These are phyloP conservation scores for Drosophila robusta DNA, from an alignment of 2,888 invertebrate genomes.

Conservation along the genomic window DNA sequence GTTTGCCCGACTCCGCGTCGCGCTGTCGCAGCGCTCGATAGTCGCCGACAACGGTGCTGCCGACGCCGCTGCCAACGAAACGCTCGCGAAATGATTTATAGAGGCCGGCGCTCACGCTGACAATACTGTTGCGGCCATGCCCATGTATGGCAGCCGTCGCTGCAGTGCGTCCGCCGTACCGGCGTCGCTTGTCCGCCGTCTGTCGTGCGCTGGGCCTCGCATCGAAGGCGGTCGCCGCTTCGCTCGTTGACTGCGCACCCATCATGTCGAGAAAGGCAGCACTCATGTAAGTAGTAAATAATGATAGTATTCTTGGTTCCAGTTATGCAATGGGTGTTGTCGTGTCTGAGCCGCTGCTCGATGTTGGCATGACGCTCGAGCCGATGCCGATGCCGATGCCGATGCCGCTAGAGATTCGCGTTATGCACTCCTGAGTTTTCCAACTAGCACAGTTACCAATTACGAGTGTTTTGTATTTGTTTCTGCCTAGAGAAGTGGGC, in stretches of 20 bases:
- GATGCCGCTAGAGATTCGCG: constrained; percentile 47
- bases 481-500: constrained; percentile 56
- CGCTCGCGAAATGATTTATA: constrained; percentile 72
- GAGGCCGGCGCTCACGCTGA: constrained; percentile 61
- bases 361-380: constrained; percentile 15
- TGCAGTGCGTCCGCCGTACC: constrained; percentile 34
- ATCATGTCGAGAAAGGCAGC: constrained; percentile 62
- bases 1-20: constrained; percentile 68
- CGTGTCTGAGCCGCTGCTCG: constrained; percentile 21
- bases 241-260: constrained; percentile 53
- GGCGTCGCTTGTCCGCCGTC: constrained; percentile 35
- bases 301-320: constrained; percentile 25
- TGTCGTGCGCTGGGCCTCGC: constrained; percentile 19
- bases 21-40: constrained; percentile 70
- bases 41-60: constrained; percentile 41
- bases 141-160: constrained; percentile 56
- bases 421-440: constrained; percentile 57
- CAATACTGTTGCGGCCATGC: constrained; percentile 42
- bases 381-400: background rate
- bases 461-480: constrained; percentile 38
- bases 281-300: constrained; percentile 29
- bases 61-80: constrained; percentile 48
- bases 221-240: constrained; percentile 32
- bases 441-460: constrained; percentile 61
- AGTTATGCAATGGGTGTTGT: constrained; percentile 63